phyloP scores from a whole-genome alignment of 2,888 invertebrate species.

The Cantharis lateralis region DNA sequence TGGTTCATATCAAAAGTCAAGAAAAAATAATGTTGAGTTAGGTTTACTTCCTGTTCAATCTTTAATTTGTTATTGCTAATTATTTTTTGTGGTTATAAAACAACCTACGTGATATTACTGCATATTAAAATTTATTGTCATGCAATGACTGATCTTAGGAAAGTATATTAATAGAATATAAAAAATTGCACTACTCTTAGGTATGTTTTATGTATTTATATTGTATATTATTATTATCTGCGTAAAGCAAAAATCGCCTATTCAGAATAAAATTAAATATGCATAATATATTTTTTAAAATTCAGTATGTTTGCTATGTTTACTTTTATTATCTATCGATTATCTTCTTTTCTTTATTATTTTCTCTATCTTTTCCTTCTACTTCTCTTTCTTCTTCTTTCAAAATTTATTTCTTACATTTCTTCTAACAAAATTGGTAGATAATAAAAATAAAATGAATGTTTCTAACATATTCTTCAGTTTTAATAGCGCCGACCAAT shows the following conservation, averaged over 20 bases:
- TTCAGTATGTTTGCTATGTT: background rate
- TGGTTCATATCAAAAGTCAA: too few relatives aligned
- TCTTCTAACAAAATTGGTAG: background rate
- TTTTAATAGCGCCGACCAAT: slow-evolving; percentile 34
- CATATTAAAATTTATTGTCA: slow-evolving; percentile 45
- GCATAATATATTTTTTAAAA: background rate
- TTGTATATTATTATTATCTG: slow-evolving; percentile 39
- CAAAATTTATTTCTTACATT: background rate
- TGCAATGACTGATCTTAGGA: slow-evolving; percentile 51
- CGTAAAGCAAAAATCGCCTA: slow-evolving; percentile 38
- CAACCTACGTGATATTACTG: slow-evolving; percentile 52
- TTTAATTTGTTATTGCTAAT: slow-evolving; percentile 9
- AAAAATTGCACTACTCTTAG: slow-evolving; percentile 51
- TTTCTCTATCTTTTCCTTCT: background rate
- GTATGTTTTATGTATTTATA: slow-evolving; percentile 40
- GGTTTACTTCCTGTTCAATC: slow-evolving; percentile 5
- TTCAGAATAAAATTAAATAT: slow-evolving; percentile 18
- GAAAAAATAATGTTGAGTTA: too few relatives aligned
- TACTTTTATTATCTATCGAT: background rate
- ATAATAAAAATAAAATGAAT: background rate
- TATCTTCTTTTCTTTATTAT: background rate
- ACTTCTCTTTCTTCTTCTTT: background rate
- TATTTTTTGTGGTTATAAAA: slow-evolving; percentile 28
- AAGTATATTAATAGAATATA: slow-evolving; percentile 39
- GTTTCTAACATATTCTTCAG: background rate